Conservation (phyloP, 2,888 invertebrate genomes). For the Epinotia brunnichana region DNA sequence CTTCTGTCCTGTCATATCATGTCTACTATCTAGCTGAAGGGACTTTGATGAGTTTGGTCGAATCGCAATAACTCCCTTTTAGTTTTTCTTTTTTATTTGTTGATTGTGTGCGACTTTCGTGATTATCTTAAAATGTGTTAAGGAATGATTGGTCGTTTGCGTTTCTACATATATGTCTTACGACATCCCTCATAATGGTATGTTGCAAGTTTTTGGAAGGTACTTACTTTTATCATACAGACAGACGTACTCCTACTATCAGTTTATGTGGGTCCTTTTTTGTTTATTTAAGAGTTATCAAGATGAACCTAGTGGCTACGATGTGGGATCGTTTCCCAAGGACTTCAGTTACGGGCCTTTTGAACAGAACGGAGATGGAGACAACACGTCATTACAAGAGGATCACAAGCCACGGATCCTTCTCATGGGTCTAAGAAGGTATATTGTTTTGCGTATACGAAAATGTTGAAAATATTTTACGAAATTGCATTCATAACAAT, state of each 20-base stretch:
- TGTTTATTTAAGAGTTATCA: slow-evolving; percentile 75
- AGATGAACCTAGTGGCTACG: slow-evolving; percentile 81
- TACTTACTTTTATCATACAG: slow-evolving; percentile 32
- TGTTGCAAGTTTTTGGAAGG: slow-evolving; percentile 21
- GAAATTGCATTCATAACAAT: neutral
- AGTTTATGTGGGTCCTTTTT: slow-evolving; percentile 14
- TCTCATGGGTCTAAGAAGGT: slow-evolving; percentile 97
- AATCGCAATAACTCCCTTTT: slow-evolving; percentile 40
- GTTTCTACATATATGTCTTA: slow-evolving; percentile 29
- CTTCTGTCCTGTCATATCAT: slow-evolving; percentile 11
- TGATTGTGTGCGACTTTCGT: slow-evolving; percentile 18
- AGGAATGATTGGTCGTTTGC: slow-evolving; percentile 6
- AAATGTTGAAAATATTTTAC: neutral
- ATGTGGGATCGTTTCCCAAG: slow-evolving; percentile 90
- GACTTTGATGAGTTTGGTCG: slow-evolving; percentile 35
- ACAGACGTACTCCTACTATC: slow-evolving; percentile 21
- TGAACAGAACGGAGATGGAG: slow-evolving; percentile 90
- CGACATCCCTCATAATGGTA: slow-evolving; percentile 38
- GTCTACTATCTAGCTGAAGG: slow-evolving; percentile 4
- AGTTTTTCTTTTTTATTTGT: slow-evolving; percentile 37
- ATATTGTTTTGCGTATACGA: slow-evolving; percentile 41
- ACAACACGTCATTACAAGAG: slow-evolving; percentile 83
- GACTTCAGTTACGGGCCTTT: slow-evolving; percentile 96
- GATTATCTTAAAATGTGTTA: slow-evolving; percentile 31
- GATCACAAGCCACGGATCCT: slow-evolving; percentile 96